A percentile compares a stretch with the other conserved stretches of the same genome.
phyloP scores from a whole-genome alignment of 2,888 invertebrate genomes.

The Lacanobia wlatinum region DNA sequence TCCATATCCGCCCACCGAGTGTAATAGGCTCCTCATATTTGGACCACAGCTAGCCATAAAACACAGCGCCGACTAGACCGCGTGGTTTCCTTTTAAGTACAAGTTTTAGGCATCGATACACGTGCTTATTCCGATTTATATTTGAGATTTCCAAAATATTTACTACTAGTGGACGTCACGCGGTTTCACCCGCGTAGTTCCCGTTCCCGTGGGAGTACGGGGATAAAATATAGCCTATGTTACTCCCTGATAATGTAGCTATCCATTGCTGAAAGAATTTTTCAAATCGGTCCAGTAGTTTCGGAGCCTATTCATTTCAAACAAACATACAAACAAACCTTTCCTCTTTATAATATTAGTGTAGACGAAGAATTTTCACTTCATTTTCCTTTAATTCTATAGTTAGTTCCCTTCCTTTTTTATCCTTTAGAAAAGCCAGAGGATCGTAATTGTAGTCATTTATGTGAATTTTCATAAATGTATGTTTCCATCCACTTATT shows the following conservation, averaged over 20 bases:
- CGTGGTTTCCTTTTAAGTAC: conserved; percentile 30
- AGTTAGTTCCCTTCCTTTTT: neutral
- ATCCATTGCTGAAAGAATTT: too few relatives aligned
- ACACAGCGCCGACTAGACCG: conserved; percentile 40
- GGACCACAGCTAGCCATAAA: conserved; percentile 51
- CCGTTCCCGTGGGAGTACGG: too few relatives aligned
- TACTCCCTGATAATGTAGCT: too few relatives aligned
- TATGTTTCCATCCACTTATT: too few relatives aligned
- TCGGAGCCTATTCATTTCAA: too few relatives aligned
- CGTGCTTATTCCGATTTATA: neutral
- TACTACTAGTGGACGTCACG: too few relatives aligned
- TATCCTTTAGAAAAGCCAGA: neutral
- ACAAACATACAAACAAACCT: too few relatives aligned
- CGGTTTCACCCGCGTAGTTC: too few relatives aligned
- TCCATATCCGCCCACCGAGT: conserved; percentile 55
- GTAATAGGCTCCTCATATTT: conserved; percentile 53
- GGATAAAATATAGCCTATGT: too few relatives aligned
- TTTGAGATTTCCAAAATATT: neutral
- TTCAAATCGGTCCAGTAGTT: too few relatives aligned
- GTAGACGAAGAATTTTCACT: neutral
- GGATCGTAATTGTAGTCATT: neutral
- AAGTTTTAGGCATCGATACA: conserved; percentile 8
- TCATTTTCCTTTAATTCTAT: neutral
- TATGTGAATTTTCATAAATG: neutral
- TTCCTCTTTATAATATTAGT: too few relatives aligned